Evolutionary conservation across 2,113 vertebrate genomes (phyloP).

Genomic region (Bagarius yarrelli): DNA sequence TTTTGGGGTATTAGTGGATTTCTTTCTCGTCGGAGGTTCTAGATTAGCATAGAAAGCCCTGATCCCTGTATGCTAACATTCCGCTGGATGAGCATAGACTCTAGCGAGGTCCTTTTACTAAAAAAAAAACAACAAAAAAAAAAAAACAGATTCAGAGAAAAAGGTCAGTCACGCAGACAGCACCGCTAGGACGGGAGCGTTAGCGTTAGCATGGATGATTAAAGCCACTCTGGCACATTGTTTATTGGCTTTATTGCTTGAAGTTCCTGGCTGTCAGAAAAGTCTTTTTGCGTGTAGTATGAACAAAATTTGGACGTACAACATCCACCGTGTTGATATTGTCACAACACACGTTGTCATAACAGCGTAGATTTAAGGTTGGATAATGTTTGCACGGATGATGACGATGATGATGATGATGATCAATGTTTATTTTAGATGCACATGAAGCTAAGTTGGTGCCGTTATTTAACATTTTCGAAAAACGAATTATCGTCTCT

Average conservation of each 20-base stretch:
- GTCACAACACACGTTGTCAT: too few species aligned
- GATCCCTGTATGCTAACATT: conserved; percentile 33
- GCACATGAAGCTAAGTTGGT: too few species aligned
- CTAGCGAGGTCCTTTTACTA: conserved; percentile 42
- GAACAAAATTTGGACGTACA: too few species aligned
- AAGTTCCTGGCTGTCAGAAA: too few species aligned
- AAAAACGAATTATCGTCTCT: too few species aligned
- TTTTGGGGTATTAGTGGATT: conserved; percentile 52
- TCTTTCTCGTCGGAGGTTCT: conserved; percentile 55
- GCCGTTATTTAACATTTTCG: too few species aligned
- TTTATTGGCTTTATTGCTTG: conserved; percentile 62
- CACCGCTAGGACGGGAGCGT: conserved; percentile 12
- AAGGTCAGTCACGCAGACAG: conserved; percentile 64
- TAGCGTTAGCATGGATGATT: conserved; percentile 40
- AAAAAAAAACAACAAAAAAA: conserved; percentile 49
- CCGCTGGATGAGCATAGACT: conserved; percentile 19
- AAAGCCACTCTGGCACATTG: conserved; percentile 61
- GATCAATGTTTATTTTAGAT: too few species aligned
- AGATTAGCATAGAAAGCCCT: conserved; percentile 53
- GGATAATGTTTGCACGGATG: too few species aligned
- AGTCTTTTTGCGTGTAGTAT: too few species aligned
- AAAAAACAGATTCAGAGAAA: conserved; percentile 49
- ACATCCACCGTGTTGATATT: too few species aligned
- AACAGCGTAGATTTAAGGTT: too few species aligned
- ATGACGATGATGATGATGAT: too few species aligned